These are phyloP conservation scores for Limnephilus rhombicus DNA, from an alignment of 2,888 invertebrate genomes.

Conservation along the genomic window DNA sequence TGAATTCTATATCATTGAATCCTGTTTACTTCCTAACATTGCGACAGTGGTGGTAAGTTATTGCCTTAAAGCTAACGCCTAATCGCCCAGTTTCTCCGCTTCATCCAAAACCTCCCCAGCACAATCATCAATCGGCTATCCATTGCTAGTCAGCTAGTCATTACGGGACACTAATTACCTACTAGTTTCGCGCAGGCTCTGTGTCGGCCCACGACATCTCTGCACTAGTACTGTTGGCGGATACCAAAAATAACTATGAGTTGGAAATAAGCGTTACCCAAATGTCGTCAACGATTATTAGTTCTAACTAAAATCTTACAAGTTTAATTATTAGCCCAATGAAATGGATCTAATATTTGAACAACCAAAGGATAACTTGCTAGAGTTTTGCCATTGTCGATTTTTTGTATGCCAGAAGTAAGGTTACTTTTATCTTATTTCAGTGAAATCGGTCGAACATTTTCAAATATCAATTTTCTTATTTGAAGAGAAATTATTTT, in stretches of 20 bases:
- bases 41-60: background rate
- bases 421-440: too few species aligned
- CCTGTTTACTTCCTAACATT: background rate
- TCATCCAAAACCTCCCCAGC: slow-evolving; percentile 5
- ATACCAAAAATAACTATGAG: background rate
- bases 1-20: background rate
- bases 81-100: slow-evolving; percentile 19
- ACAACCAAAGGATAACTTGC: background rate
- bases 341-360: background rate
- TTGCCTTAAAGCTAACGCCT: background rate
- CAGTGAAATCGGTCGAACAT: too few species aligned
- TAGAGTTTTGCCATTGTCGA: too few species aligned
- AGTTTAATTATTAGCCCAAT: background rate
- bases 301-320: background rate
- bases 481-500: too few species aligned
- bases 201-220: slow-evolving; percentile 44
- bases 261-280: background rate
- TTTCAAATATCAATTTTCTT: too few species aligned
- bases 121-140: slow-evolving; percentile 13
- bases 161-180: slow-evolving; percentile 38
- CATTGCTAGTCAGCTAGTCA: slow-evolving; percentile 10
- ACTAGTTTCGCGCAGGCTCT: background rate
- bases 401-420: too few species aligned
- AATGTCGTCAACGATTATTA: background rate
- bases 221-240: background rate